A percentile compares a stretch with the other conserved stretches of the same genome.
Conservation (phyloP, 1,140 invertebrate species). For the Rhagoletis zephyria region DNA sequence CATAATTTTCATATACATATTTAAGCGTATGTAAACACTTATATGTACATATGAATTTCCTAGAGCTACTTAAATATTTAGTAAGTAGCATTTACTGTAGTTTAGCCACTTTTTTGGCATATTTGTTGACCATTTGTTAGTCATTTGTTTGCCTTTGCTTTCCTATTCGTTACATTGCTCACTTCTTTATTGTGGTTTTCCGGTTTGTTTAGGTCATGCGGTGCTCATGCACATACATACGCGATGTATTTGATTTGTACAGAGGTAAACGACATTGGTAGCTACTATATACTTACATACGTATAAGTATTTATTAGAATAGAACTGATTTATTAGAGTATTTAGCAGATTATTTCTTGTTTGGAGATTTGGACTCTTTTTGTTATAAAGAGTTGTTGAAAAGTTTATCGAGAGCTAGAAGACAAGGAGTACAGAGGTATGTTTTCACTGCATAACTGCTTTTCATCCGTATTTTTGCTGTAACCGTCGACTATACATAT, state of each 20-base stretch:
- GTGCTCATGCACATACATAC: background rate
- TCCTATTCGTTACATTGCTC: background rate
- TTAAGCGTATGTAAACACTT: background rate
- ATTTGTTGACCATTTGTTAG: background rate
- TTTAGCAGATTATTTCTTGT: too few species aligned
- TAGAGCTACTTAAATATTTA: conserved; percentile 2
- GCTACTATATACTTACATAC: too few species aligned
- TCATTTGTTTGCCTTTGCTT: conserved; percentile 21
- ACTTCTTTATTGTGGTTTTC: background rate
- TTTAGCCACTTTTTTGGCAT: conserved; percentile 2
- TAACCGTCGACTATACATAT: too few species aligned
- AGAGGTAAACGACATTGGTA: background rate
- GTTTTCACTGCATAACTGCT: too few species aligned
- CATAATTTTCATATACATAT: background rate
- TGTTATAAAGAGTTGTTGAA: too few species aligned
- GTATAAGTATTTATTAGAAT: too few species aligned
- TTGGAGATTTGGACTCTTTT: too few species aligned
- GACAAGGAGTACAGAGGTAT: too few species aligned
- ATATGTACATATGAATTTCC: background rate
- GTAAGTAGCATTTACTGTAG: conserved; percentile 17
- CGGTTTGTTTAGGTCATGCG: background rate
- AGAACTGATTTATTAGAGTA: too few species aligned
- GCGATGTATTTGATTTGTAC: background rate
- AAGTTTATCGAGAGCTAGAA: too few species aligned
- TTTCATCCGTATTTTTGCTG: too few species aligned